phyloP scores from a whole-genome alignment of 2,113 vertebrate species.

The Peucedramus taeniatus region DNA sequence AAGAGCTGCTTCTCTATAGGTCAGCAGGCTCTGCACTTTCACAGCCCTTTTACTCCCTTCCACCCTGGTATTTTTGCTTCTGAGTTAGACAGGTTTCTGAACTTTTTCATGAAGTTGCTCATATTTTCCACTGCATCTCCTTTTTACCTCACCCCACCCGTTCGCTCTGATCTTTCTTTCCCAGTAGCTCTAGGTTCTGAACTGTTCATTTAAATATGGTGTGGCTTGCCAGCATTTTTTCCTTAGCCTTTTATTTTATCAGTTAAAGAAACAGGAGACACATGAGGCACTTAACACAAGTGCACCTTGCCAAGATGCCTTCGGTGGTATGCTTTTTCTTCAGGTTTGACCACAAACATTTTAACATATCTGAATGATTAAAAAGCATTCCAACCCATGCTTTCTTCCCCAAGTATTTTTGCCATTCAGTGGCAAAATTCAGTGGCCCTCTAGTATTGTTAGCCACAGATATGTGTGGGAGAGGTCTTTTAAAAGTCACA shows the following conservation, averaged over 20 bases:
- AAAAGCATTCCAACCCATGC: background rate
- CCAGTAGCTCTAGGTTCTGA: slow-evolving; percentile 7
- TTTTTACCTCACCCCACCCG: background rate
- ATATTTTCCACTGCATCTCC: slow-evolving; percentile 18
- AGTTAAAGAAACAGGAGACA: slow-evolving; percentile 10
- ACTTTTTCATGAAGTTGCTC: background rate
- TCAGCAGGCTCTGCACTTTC: background rate
- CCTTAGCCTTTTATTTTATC: slow-evolving; percentile 19
- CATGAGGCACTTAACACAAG: background rate
- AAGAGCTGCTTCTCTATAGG: background rate
- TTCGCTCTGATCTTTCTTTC: slow-evolving; percentile 15
- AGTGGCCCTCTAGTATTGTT: background rate
- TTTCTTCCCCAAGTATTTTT: background rate
- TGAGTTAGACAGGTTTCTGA: background rate
- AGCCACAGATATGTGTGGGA: background rate
- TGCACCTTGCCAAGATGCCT: background rate
- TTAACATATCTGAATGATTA: background rate
- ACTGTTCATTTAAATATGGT: background rate
- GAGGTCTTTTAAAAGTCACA: background rate
- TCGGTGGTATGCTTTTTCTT: background rate
- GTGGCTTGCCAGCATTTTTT: slow-evolving; percentile 1
- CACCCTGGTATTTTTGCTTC: background rate
- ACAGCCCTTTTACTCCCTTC: background rate
- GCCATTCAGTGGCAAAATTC: background rate
- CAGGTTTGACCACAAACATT: background rate